Evolutionary conservation across 1,140 invertebrate genomes (phyloP).

Genomic region (Sinonovacula constricta): DNA sequence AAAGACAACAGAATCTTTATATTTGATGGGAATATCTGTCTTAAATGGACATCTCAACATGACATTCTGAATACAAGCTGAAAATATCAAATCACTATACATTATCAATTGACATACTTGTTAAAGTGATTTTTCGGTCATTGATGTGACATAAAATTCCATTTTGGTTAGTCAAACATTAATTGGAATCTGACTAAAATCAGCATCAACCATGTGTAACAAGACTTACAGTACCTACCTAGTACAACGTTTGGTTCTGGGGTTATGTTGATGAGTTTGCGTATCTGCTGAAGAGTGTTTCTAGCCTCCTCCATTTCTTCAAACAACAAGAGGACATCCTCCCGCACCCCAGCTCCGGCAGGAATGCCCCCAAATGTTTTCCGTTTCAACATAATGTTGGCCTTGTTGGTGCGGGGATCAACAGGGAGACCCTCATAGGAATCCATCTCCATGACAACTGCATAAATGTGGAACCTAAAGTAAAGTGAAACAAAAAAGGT

Average conservation of each 20-base stretch:
- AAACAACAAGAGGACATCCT: slow-evolving; percentile 77
- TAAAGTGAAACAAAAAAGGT: too few relatives aligned
- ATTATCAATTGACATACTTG: too few relatives aligned
- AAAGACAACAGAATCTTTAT: too few relatives aligned
- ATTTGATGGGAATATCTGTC: too few relatives aligned
- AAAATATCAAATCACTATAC: too few relatives aligned
- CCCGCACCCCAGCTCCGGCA: slow-evolving; percentile 75
- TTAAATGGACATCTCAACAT: too few relatives aligned
- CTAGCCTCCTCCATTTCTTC: slow-evolving; percentile 77
- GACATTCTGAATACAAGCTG: too few relatives aligned
- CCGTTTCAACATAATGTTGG: slow-evolving; percentile 77
- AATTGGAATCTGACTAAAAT: neutral
- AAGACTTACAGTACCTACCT: slow-evolving; percentile 52
- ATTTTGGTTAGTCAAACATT: too few relatives aligned
- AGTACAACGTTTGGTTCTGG: slow-evolving; percentile 67
- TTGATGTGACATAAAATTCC: too few relatives aligned
- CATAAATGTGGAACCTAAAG: slow-evolving; percentile 78
- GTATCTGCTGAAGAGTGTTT: slow-evolving; percentile 72
- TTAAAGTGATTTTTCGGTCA: too few relatives aligned
- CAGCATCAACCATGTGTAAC: neutral
- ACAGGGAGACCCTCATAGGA: slow-evolving; percentile 69
- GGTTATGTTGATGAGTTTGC: slow-evolving; percentile 67
- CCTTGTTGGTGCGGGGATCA: slow-evolving; percentile 66
- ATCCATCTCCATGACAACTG: slow-evolving; percentile 77
- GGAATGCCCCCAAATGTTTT: slow-evolving; percentile 77